phyloP scores from a whole-genome alignment of 1,140 invertebrate genomes.

The Adelges cooleyi region DNA sequence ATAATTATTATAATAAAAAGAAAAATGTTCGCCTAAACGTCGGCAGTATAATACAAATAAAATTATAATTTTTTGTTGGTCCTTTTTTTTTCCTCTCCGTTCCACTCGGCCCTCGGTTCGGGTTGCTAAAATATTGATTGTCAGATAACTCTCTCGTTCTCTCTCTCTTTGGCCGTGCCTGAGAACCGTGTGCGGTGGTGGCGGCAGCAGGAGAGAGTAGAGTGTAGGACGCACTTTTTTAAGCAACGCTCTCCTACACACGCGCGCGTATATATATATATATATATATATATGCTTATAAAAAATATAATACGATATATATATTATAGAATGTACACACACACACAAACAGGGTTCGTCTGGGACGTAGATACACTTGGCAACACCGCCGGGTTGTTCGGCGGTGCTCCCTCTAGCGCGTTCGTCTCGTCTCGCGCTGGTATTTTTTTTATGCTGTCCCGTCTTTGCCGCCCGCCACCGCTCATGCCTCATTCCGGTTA shows the following conservation, averaged over 20 bases:
- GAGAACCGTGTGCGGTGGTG: conserved; percentile 7
- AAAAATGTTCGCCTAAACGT: not conserved
- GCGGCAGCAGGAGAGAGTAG: not conserved
- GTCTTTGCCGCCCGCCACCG: conserved; percentile 13
- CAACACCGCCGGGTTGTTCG: conserved; percentile 25
- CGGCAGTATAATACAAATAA: not conserved
- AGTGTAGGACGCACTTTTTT: conserved; percentile 26
- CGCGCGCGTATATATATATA: not conserved
- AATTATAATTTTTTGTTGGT: not conserved
- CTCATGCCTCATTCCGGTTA: not conserved
- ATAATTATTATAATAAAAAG: no score
- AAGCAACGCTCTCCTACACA: conserved; percentile 13
- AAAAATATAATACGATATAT: no score
- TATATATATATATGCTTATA: not conserved
- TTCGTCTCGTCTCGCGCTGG: conserved; percentile 23
- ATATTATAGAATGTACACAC: no score
- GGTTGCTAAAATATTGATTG: conserved; percentile 28
- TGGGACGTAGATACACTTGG: conserved; percentile 24
- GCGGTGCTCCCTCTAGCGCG: not conserved
- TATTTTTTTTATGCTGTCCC: conserved; percentile 15
- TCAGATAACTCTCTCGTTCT: conserved; percentile 3
- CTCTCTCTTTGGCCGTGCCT: not conserved
- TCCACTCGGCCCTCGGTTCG: conserved; percentile 1
- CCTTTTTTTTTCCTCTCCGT: not conserved
- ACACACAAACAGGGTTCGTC: conserved; percentile 16